phyloP scores from a whole-genome alignment of 2,797 vertebrate genomes.

The Chromobotia macracanthus region DNA sequence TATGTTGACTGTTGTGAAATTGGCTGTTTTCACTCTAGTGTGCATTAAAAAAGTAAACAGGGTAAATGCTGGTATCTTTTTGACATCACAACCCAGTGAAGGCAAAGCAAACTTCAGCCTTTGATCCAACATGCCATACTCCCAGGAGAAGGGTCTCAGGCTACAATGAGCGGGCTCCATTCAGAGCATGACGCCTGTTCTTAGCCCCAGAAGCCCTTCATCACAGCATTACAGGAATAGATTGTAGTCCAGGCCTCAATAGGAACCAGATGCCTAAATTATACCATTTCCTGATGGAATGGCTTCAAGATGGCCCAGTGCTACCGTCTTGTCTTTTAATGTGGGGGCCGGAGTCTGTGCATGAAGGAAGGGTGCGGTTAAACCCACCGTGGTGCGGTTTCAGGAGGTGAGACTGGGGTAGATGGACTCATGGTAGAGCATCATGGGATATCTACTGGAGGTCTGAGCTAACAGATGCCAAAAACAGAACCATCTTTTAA shows the following conservation, averaged over 20 bases:
- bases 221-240: slow-evolving; percentile 70
- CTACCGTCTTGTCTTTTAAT: slow-evolving; percentile 72
- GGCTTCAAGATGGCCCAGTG: slow-evolving; percentile 75
- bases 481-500: neutral
- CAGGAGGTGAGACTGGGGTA: neutral
- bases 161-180: slow-evolving; percentile 42
- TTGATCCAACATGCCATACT: slow-evolving; percentile 8
- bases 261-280: slow-evolving; percentile 82
- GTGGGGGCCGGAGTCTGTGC: slow-evolving; percentile 46
- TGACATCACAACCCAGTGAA: neutral
- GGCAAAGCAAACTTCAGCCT: neutral
- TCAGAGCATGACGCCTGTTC: slow-evolving; percentile 61
- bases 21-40: neutral
- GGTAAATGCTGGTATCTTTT: neutral
- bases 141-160: slow-evolving; percentile 7
- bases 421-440: neutral
- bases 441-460: neutral
- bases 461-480: neutral
- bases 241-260: slow-evolving; percentile 70
- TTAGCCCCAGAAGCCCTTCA: slow-evolving; percentile 74
- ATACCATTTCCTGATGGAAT: slow-evolving; percentile 76
- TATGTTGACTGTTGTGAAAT: neutral
- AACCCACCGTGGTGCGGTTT: neutral
- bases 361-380: neutral
- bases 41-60: neutral